These are phyloP conservation scores for Indicator indicator DNA, from an alignment of 2,113 vertebrate genomes.

Conservation along the genomic window DNA sequence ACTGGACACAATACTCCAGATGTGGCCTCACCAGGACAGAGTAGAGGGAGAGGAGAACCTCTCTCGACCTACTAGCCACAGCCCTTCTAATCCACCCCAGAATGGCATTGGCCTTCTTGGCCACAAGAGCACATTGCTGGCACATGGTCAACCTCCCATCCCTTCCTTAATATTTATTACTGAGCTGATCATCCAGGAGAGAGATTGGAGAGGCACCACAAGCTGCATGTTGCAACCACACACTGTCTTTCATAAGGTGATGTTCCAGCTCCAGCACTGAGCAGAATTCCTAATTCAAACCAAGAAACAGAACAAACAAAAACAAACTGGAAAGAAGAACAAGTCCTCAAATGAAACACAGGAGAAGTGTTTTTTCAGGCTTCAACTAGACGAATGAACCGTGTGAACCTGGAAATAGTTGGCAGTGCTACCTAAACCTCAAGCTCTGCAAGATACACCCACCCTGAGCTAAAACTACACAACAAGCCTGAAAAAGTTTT, in stretches of 20 bases:
- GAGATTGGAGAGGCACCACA: background rate
- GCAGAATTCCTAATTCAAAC: background rate
- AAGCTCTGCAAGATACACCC: constrained; percentile 7
- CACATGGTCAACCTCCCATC: too few species aligned
- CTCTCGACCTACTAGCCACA: too few species aligned
- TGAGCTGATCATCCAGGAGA: accelerated
- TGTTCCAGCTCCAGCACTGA: background rate
- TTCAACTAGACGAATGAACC: background rate
- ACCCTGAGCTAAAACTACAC: constrained; percentile 27
- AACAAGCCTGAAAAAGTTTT: background rate
- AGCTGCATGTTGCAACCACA: background rate
- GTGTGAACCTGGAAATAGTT: constrained; percentile 36
- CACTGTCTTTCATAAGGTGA: background rate
- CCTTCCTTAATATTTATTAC: background rate
- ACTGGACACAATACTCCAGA: too few species aligned
- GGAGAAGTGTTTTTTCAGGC: constrained; percentile 18
- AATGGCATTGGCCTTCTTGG: too few species aligned
- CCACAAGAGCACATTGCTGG: too few species aligned
- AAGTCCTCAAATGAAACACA: constrained; percentile 7
- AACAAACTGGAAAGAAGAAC: background rate
- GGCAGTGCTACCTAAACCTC: constrained; percentile 38
- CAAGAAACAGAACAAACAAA: constrained; percentile 30
- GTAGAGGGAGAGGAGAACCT: too few species aligned
- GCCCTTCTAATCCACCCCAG: too few species aligned
- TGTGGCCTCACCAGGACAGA: too few species aligned